Conservation (phyloP, 2,797 vertebrate genomes). For the Xiphorhynchus erythropygius region DNA sequence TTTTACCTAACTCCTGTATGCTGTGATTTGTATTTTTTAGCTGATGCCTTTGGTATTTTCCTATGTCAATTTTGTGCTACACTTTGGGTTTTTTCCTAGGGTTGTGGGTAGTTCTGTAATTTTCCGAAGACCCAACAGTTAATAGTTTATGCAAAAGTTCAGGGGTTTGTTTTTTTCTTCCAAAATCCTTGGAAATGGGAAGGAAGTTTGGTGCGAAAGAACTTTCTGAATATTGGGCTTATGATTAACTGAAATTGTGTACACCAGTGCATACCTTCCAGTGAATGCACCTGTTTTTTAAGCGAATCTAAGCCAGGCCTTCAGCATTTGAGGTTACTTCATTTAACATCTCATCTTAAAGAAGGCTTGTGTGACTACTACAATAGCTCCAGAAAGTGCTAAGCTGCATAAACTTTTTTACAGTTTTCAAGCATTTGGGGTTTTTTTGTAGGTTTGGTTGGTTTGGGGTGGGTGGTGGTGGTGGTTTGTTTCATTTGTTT, state of each 20-base stretch:
- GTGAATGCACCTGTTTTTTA: not conserved
- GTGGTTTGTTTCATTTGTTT: no score
- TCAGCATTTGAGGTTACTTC: not conserved
- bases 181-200: not conserved
- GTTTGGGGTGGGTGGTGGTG: no score
- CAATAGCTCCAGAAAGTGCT: not conserved
- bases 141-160: not conserved
- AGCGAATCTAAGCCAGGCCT: not conserved
- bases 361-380: not conserved
- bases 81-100: not conserved
- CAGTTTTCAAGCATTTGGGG: not conserved
- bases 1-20: not conserved
- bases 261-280: not conserved
- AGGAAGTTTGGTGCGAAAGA: not conserved
- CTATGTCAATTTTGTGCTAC: accelerated
- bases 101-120: not conserved
- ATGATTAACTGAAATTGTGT: not conserved
- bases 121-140: not conserved
- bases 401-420: not conserved
- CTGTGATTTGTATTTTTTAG: not conserved
- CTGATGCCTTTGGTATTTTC: not conserved
- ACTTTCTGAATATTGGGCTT: not conserved
- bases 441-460: not conserved
- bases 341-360: not conserved
- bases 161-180: not conserved